Conservation (phyloP, 2,797 vertebrate species). For the Hippopotamyrus pictus region DNA sequence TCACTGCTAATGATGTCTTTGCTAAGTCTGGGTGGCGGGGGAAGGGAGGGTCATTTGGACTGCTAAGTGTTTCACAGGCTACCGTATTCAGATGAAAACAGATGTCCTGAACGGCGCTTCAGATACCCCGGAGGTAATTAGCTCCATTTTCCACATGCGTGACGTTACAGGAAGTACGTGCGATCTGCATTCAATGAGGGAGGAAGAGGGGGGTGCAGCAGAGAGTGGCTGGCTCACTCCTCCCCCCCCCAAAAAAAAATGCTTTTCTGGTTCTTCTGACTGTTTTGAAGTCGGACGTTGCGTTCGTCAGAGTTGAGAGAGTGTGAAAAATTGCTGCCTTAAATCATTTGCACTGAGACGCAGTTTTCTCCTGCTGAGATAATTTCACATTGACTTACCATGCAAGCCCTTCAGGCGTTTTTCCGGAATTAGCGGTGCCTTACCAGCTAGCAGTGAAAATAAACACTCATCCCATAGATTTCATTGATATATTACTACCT, state of each 20-base stretch:
- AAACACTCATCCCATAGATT: slow-evolving; percentile 42
- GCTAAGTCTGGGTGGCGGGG: background rate
- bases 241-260: slow-evolving; percentile 70
- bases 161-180: slow-evolving; percentile 76
- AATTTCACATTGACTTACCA: slow-evolving; percentile 78
- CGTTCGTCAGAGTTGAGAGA: slow-evolving; percentile 77
- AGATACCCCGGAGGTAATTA: slow-evolving; percentile 67
- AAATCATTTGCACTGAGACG: slow-evolving; percentile 79
- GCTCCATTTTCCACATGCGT: slow-evolving; percentile 75
- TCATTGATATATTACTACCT: slow-evolving; percentile 4
- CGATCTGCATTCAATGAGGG: slow-evolving; percentile 74
- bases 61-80: background rate
- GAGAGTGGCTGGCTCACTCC: background rate
- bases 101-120: background rate
- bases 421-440: background rate
- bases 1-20: slow-evolving; percentile 14
- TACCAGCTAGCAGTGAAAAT: slow-evolving; percentile 37
- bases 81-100: slow-evolving; percentile 10
- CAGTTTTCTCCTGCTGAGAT: slow-evolving; percentile 79
- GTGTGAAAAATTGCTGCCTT: slow-evolving; percentile 80
- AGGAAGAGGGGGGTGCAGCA: background rate
- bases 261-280: slow-evolving; percentile 73
- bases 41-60: background rate
- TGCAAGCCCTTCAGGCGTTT: slow-evolving; percentile 72
- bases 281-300: slow-evolving; percentile 82